These are phyloP conservation scores for Drosophila sechellia DNA, from an alignment of 1,140 invertebrate species.

Conservation along the genomic window DNA sequence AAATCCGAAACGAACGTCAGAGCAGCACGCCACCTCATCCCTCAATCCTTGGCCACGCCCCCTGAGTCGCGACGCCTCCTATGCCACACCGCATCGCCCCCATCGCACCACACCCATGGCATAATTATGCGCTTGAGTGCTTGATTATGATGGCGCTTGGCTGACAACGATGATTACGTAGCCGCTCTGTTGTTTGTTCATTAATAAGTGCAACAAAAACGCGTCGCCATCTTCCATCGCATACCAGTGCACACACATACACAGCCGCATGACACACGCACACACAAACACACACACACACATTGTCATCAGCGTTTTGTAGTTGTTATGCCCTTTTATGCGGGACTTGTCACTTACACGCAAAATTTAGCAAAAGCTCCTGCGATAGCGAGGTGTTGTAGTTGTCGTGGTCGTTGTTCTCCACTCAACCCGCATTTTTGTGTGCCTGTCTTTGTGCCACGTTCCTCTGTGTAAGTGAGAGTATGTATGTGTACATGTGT, in stretches of 20 bases:
- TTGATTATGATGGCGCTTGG: conserved; percentile 71
- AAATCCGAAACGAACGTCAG: conserved; percentile 43
- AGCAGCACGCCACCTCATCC: conserved; percentile 37
- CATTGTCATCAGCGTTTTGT: conserved; percentile 49
- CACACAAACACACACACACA: conserved; percentile 15
- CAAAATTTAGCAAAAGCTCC: conserved; percentile 78
- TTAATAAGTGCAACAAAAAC: conserved; percentile 82
- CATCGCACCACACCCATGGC: conserved; percentile 23
- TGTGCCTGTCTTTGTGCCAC: conserved; percentile 9
- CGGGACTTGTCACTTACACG: conserved; percentile 78
- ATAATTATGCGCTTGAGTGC: conserved; percentile 77
- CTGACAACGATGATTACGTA: conserved; percentile 76
- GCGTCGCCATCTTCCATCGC: conserved; percentile 30
- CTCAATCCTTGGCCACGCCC: conserved; percentile 8
- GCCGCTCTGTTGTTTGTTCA: conserved; percentile 75
- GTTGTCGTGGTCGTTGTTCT: conserved; percentile 26
- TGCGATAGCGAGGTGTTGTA: conserved; percentile 73
- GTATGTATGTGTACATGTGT: background rate
- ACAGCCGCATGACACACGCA: conserved; percentile 22
- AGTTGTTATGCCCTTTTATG: conserved; percentile 69
- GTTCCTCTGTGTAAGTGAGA: conserved; percentile 3
- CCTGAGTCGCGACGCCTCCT: background rate
- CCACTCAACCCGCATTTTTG: conserved; percentile 47
- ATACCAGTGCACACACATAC: conserved; percentile 8
- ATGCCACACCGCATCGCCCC: background rate